These are phyloP conservation scores for Aphelenchoides avenae DNA, from an alignment of 1,140 invertebrate species.

Conservation along the genomic window DNA sequence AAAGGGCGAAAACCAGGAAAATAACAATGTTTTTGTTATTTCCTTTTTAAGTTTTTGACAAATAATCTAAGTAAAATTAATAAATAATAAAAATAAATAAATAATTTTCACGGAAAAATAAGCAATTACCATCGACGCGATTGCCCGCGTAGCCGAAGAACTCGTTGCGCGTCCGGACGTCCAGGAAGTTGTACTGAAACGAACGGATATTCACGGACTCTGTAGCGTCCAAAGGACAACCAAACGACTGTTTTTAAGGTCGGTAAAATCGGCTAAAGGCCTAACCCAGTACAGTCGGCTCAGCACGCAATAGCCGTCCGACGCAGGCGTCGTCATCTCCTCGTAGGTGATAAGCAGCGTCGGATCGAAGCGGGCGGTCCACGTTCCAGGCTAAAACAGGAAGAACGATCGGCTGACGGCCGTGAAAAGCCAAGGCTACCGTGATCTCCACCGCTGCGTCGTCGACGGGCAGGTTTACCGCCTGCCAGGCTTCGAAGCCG, in stretches of 20 bases:
- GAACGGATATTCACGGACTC: no score
- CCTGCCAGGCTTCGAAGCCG: slow-evolving; percentile 35
- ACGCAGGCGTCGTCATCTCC: slow-evolving; percentile 25
- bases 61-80: not conserved
- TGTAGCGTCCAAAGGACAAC: no score
- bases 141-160: slow-evolving; percentile 31
- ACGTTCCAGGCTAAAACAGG: slow-evolving; percentile 42
- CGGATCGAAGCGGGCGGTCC: slow-evolving; percentile 32
- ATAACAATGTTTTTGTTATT: no score
- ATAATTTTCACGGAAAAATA: no score
- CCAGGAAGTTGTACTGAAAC: slow-evolving; percentile 37
- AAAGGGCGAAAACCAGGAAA: not conserved
- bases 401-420: not conserved
- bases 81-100: not conserved
- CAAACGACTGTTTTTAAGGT: not conserved
- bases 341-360: slow-evolving; percentile 28
- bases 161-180: slow-evolving; percentile 34
- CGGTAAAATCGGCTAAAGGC: not conserved
- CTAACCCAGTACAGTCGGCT: slow-evolving; percentile 31
- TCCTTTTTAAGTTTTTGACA: no score
- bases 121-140: not conserved
- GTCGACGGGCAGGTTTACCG: slow-evolving; percentile 26
- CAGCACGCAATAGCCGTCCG: slow-evolving; percentile 32
- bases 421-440: slow-evolving; percentile 7
- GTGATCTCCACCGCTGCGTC: slow-evolving; percentile 19